Evolutionary conservation across 2,797 vertebrate genomes (phyloP).

Genomic region (Girardinus metallicus): DNA sequence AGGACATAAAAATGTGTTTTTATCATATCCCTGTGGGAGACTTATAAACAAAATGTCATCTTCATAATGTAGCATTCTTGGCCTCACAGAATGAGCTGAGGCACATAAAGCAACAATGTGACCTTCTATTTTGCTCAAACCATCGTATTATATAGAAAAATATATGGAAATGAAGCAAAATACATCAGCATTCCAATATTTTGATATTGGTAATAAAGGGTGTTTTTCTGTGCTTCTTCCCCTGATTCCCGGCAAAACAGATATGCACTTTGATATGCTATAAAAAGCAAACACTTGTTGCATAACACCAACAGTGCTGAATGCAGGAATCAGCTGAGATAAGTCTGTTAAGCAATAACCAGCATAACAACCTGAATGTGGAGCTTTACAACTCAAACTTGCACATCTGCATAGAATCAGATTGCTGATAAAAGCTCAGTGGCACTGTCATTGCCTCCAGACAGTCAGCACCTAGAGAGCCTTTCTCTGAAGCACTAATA

Average conservation of each 20-base stretch:
- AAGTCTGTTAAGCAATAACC: constrained; percentile 58
- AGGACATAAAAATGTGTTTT: constrained; percentile 42
- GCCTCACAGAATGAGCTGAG: not conserved
- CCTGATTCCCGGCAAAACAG: not conserved
- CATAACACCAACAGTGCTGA: not conserved
- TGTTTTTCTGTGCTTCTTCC: not conserved
- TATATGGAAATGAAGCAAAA: not conserved
- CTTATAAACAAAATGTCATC: not conserved
- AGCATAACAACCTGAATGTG: constrained; percentile 6
- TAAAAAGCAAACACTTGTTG: constrained; percentile 16
- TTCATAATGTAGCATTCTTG: not conserved
- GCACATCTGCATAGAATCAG: constrained; percentile 11
- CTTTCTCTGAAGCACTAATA: constrained; percentile 6
- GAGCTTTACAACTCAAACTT: not conserved
- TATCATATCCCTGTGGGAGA: not conserved
- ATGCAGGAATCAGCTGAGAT: constrained; percentile 25
- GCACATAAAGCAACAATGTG: not conserved
- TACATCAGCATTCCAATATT: not conserved
- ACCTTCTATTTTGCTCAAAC: constrained; percentile 7
- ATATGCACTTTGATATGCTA: not conserved
- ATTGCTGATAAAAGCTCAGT: constrained; percentile 14
- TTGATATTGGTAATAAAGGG: not conserved
- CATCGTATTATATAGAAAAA: not conserved
- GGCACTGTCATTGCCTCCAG: constrained; percentile 51
- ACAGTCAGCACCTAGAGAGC: constrained; percentile 26